phyloP scores from a whole-genome alignment of 2,113 vertebrate species.

The Cygnus atratus region DNA sequence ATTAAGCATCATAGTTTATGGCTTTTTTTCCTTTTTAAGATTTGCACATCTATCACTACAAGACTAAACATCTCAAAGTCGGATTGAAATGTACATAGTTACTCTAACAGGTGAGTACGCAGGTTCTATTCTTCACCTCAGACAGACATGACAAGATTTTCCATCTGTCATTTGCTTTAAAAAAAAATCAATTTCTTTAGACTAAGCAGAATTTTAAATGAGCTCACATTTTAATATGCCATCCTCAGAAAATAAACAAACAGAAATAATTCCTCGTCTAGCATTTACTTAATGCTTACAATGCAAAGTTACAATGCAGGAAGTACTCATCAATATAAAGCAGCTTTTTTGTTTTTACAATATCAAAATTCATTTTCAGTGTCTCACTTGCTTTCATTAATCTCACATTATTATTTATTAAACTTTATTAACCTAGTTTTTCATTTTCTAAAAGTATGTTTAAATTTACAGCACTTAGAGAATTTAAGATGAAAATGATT shows the following conservation, averaged over 20 bases:
- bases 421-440: background rate
- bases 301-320: background rate
- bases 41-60: background rate
- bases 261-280: background rate
- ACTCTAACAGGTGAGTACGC: background rate
- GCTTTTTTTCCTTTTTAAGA: background rate
- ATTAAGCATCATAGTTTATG: background rate
- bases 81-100: background rate
- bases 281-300: background rate
- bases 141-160: background rate
- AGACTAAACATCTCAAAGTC: background rate
- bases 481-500: conserved; percentile 45
- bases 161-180: background rate
- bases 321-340: background rate
- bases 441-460: conserved; percentile 46
- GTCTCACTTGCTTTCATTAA: background rate
- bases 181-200: background rate
- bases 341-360: background rate
- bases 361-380: background rate
- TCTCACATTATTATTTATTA: background rate
- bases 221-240: background rate
- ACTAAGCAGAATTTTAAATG: background rate
- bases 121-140: background rate
- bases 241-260: background rate
- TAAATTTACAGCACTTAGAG: conserved; percentile 42